A percentile compares a stretch with the other conserved stretches of the same genome.
Conservation (phyloP, 1,140 invertebrate genomes). For the Sinonovacula constricta region DNA sequence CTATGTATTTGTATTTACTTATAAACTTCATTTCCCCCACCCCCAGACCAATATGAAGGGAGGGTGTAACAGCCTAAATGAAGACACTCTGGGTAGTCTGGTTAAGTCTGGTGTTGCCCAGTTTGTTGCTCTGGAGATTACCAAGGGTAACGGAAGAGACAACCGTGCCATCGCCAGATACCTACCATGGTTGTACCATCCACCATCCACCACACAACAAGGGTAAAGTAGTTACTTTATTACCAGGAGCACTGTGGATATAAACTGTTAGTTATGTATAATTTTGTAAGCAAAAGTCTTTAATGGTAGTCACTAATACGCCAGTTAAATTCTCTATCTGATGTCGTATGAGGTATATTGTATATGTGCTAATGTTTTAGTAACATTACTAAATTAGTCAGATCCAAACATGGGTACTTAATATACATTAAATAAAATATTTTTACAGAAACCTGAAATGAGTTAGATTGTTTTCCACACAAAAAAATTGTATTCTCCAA, state of each 20-base stretch:
- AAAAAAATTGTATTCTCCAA: no score
- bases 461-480: no score
- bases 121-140: constrained; percentile 95
- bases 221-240: constrained; percentile 82
- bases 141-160: constrained; percentile 88
- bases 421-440: no score
- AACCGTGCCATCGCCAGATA: constrained; percentile 90
- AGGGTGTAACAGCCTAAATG: constrained; percentile 83
- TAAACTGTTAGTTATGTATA: no score
- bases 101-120: constrained; percentile 97
- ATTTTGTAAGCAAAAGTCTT: no score
- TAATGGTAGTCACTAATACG: no score
- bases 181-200: constrained; percentile 95
- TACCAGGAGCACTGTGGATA: background rate
- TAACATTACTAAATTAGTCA: no score
- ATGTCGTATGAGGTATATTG: background rate
- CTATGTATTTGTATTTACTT: no score
- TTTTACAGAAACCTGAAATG: no score
- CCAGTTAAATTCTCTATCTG: background rate
- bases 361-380: no score
- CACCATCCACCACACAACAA: constrained; percentile 90
- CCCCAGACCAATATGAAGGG: constrained; percentile 91
- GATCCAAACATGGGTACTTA: no score
- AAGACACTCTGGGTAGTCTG: constrained; percentile 96
- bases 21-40: no score